phyloP scores from a whole-genome alignment of 2,797 vertebrate genomes.

The Ficedula albicollis region DNA sequence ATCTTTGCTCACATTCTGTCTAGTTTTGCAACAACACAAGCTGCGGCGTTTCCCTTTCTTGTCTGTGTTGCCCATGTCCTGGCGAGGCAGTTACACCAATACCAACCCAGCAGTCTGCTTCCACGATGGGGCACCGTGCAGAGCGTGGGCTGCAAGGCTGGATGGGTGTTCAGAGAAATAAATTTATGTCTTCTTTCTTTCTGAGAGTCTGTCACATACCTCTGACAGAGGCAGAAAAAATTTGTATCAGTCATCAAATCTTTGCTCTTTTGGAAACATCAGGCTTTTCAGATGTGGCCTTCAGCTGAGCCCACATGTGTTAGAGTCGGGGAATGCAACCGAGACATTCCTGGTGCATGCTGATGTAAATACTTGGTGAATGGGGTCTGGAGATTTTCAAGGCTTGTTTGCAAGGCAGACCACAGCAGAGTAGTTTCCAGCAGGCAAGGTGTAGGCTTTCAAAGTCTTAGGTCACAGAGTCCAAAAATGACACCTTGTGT shows the following conservation, averaged over 20 bases:
- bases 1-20: neutral
- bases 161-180: neutral
- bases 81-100: neutral
- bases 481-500: conserved; percentile 26
- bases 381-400: conserved; percentile 1
- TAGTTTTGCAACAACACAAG: neutral
- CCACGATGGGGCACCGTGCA: neutral
- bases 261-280: neutral
- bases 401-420: conserved; percentile 14
- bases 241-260: neutral
- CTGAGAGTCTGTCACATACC: neutral
- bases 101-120: neutral
- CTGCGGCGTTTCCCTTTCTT: neutral
- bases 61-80: neutral
- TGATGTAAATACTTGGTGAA: conserved; percentile 6
- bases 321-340: accelerated
- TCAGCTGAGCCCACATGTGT: neutral
- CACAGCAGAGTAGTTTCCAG: conserved; percentile 19
- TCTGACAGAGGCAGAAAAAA: neutral
- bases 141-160: neutral
- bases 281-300: neutral
- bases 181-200: neutral
- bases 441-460: conserved; percentile 21
- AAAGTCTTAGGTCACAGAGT: neutral
- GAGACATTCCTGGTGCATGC: neutral